Base-by-base conservation (phyloP, 2,797 vertebrate species). In the Arrhamphus sclerolepis region DNA sequence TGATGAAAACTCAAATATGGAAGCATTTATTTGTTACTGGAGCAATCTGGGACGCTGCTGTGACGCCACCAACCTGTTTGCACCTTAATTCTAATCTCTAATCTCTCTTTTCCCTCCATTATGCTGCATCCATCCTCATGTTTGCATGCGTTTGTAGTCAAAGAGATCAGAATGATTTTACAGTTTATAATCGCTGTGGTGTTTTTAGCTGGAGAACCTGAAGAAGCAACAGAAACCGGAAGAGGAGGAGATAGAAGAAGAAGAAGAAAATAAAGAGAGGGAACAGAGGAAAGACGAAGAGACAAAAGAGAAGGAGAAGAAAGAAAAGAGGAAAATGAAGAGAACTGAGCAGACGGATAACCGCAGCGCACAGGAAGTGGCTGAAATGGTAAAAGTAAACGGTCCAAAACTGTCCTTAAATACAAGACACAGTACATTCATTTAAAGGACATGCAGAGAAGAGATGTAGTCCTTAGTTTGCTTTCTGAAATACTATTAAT, bases 351-450 rank as follows among this genome's bases (percentile, higher is more conserved):
- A 73, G 46, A 65, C 6, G 6, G 88, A 90, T 18, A 86, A 85
- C 38, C 62, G 78, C 50, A 64, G 68, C 29, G 19, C 55, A 14
- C 58, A 72, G 62, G 88, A 92, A 14, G 62, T 74, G 4, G 60
- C 72, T 4, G 86, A 91, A 44, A 81, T 72, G 68, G 90, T 93
- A 67, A 82, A 38, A 42, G 14, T 6, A 26, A 26, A 26, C 6
- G 24, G 6, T 26, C 24, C 24, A 26, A 6, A 26, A 26, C 6
- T 2, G 24, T 26, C 6, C 24, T 26, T 26, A 26, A 26, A n/a
- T n/a, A n/a, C n/a, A n/a, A n/a, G n/a, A n/a, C n/a, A n/a, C n/a
- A n/a, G n/a, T n/a, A n/a, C n/a, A n/a, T 4, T 28, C 7, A 28
- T 4, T 7, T 28, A 3, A 31, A 31, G 29, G 8, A 9, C 29